Conservation (phyloP, 2,113 vertebrate species). For the Oriolus oriolus region DNA sequence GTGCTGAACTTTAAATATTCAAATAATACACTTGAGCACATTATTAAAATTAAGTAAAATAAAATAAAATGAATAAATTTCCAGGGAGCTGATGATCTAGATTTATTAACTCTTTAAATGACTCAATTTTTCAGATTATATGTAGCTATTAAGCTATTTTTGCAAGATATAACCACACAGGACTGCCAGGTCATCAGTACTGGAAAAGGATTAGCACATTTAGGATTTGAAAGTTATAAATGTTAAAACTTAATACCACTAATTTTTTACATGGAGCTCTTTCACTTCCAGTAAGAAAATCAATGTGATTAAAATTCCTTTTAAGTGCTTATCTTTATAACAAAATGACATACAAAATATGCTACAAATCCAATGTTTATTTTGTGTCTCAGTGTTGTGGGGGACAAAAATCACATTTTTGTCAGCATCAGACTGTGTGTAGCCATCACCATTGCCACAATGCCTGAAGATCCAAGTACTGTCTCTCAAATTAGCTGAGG, state of each 20-base stretch:
- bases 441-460: not conserved
- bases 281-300: conserved; percentile 51
- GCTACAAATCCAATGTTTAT: conserved; percentile 16
- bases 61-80: not conserved
- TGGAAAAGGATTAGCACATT: not conserved
- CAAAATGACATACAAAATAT: conserved; percentile 11
- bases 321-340: conserved; percentile 34
- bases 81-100: not conserved
- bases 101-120: conserved; percentile 33
- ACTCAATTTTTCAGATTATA: not conserved
- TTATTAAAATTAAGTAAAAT: conserved; percentile 28
- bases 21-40: conserved; percentile 4
- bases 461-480: not conserved
- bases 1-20: conserved; percentile 27
- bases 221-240: not conserved
- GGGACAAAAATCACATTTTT: conserved; percentile 28
- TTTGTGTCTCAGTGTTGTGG: not conserved
- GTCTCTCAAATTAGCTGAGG: conserved; percentile 22
- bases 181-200: not conserved
- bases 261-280: conserved; percentile 18
- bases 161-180: not conserved
- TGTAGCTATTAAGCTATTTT: not conserved
- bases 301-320: conserved; percentile 43
- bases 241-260: not conserved
- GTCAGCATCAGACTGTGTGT: not conserved